These are phyloP conservation scores for Amphipoea oculea DNA, from an alignment of 2,888 invertebrate genomes.

Conservation along the genomic window DNA sequence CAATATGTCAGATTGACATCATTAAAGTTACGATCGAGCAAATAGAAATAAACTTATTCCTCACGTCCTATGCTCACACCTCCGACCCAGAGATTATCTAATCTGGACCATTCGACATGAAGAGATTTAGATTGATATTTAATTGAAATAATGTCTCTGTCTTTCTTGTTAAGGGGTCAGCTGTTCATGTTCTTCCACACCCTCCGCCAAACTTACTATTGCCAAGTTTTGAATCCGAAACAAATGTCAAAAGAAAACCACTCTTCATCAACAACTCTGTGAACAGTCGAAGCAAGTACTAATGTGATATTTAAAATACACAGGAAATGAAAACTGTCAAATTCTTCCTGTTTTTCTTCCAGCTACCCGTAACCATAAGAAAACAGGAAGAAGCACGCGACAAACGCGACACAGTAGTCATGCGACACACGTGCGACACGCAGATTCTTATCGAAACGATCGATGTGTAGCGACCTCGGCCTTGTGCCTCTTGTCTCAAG, in stretches of 20 bases:
- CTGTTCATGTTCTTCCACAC: no score
- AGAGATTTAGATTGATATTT: not conserved
- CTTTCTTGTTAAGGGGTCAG: not conserved
- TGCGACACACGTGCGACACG: constrained; percentile 9
- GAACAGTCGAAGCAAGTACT: no score
- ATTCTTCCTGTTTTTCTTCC: constrained; percentile 14
- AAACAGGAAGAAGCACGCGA: constrained; percentile 22
- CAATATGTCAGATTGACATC: not conserved
- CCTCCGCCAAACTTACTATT: not conserved
- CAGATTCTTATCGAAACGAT: constrained; percentile 28
- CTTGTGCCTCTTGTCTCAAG: constrained; percentile 46
- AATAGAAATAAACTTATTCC: not conserved
- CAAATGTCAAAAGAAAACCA: not conserved
- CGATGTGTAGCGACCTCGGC: constrained; percentile 25
- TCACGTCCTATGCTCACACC: not conserved
- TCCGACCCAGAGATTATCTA: not conserved
- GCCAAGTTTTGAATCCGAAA: not conserved
- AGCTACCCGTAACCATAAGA: not conserved
- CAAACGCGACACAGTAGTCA: constrained; percentile 22
- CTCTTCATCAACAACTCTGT: not conserved
- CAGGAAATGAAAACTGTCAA: not conserved
- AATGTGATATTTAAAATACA: not conserved
- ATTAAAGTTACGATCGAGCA: not conserved
- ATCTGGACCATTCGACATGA: not conserved
- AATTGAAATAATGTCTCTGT: not conserved